Percentiles rank a stretch among this genome's conserved stretches.
Evolutionary conservation across 2,113 vertebrate genomes (phyloP).

Genomic region (Gymnogyps californianus): DNA sequence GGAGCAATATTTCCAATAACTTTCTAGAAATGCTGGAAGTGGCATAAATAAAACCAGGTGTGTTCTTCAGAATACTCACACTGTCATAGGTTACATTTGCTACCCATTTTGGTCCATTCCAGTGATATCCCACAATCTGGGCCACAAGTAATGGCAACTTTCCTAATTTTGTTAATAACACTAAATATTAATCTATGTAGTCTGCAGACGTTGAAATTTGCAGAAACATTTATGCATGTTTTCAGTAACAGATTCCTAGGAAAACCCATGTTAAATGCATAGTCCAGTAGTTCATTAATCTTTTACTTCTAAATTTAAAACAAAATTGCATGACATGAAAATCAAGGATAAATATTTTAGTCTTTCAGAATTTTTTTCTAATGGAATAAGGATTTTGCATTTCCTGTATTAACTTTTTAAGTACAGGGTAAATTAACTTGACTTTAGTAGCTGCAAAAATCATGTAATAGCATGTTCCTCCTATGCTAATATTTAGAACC

Average conservation of each 20-base stretch:
- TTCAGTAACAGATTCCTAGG: neutral
- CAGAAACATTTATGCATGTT: neutral
- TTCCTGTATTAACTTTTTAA: conserved; percentile 11
- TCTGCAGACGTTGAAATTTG: neutral
- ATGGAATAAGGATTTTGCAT: neutral
- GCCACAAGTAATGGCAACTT: neutral
- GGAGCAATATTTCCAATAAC: neutral
- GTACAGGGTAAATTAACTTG: neutral
- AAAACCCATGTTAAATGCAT: neutral
- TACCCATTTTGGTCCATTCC: neutral
- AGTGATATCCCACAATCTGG: neutral
- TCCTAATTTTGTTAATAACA: conserved; percentile 12
- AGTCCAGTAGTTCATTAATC: neutral
- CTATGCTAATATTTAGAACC: neutral
- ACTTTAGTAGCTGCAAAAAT: neutral
- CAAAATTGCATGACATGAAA: neutral
- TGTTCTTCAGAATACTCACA: neutral
- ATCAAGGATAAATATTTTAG: neutral
- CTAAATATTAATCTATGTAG: neutral
- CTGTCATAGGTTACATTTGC: conserved; percentile 4
- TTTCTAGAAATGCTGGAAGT: neutral
- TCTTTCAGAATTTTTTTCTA: neutral
- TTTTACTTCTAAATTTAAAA: neutral
- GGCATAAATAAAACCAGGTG: neutral
- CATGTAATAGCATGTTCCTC: neutral